Evolutionary conservation across 2,797 vertebrate genomes (phyloP).

Genomic region (Propithecus deckenii): DNA sequence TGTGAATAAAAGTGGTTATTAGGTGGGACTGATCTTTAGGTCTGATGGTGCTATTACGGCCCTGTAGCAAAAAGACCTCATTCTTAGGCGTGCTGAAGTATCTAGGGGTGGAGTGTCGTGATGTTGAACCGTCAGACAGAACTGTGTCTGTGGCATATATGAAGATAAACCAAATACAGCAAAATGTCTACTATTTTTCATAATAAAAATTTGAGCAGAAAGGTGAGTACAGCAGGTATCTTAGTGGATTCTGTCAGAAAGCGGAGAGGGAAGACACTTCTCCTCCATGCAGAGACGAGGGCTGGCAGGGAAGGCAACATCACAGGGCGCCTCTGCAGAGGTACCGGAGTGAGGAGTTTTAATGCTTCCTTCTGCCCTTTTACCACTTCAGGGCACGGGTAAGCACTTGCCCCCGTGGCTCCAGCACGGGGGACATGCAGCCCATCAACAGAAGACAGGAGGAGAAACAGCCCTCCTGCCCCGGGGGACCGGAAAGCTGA

Average conservation of each 20-base stretch:
- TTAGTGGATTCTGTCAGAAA: background rate
- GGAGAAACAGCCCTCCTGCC: background rate
- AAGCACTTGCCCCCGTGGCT: background rate
- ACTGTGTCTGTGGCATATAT: background rate
- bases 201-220: background rate
- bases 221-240: background rate
- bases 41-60: background rate
- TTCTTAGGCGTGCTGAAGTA: background rate
- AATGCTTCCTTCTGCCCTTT: background rate
- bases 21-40: background rate
- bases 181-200: background rate
- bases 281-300: rapidly evolving
- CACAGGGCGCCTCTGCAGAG: background rate
- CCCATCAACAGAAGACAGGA: background rate
- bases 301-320: background rate
- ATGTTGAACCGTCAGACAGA: background rate
- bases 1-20: background rate
- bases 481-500: background rate
- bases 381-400: background rate
- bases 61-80: background rate
- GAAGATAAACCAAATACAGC: background rate
- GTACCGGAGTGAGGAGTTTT: background rate
- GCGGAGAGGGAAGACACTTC: background rate
- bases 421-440: background rate
- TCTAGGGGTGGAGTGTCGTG: background rate